Base-by-base conservation (phyloP, 2,113 vertebrate species). In the Phylloscopus trochiloides region DNA sequence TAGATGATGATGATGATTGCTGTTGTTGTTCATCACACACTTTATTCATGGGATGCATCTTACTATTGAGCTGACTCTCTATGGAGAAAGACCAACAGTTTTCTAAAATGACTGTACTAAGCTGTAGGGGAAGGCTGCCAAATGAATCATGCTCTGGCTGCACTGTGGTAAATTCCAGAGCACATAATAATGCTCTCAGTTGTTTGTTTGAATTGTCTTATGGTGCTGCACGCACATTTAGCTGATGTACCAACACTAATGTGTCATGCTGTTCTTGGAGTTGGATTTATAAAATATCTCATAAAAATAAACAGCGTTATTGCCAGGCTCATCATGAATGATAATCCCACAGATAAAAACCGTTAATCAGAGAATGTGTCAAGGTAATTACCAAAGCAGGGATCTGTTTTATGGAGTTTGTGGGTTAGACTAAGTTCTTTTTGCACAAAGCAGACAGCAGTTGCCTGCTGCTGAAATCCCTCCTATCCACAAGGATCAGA, bases 221-320 rank as follows among this genome's bases (percentile, higher is more conserved):
- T 31, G 83, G 88, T 84, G 61, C 51, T 63, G 43, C 52, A 70
- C 0, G 65, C 91, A 78, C 91, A 77, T 94, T 97, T 80, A 96
- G 65, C 57, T 97, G 95, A 96, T 91, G 63, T 28, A 86, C 84
- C 91, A 94, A 77, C 58, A 67, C 67, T 91, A 97, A 97, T 85
- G 89, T 10, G 50, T 70, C 68, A 5, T 80, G 86, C 82, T 5
- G 4, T 95, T 91, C 92, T 95, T n/a, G 88, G 86, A 94, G 73
- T 16, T 66, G 59, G 47, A 79, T 57, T 82, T 88, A 54, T 54
- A 92, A 79, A 54, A 47, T 38, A 52, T 18, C 74, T 96, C 88
- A 80, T 89, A 94, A 93, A 96, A 87, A 63, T 71, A 96, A 97
- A 85, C 34, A 78, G 57, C 79, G 88, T 88, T 67, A 72, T 51